Percentiles rank a stretch among this genome's conserved stretches.
These are phyloP conservation scores for Lycocerus yunnanus DNA, from an alignment of 2,888 invertebrate genomes.

Conservation along the genomic window DNA sequence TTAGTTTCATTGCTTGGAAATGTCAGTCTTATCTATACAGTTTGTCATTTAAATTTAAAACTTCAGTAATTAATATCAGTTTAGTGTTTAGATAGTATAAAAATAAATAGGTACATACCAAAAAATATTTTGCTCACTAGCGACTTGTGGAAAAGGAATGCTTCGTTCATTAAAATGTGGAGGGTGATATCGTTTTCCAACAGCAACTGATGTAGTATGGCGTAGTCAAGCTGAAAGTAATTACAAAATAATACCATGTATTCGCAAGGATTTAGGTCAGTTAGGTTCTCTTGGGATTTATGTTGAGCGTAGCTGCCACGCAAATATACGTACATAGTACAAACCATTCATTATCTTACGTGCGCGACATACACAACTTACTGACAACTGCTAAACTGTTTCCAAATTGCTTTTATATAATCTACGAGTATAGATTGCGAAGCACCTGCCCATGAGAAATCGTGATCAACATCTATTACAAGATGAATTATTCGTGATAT, in stretches of 20 bases:
- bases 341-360: conserved; percentile 40
- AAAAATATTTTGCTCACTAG: conserved; percentile 75
- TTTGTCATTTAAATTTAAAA: conserved; percentile 38
- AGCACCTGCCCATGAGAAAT: conserved; percentile 34
- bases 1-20: too few species aligned
- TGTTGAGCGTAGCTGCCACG: conserved; percentile 34
- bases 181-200: conserved; percentile 80
- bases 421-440: conserved; percentile 37
- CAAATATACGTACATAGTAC: conserved; percentile 35
- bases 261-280: conserved; percentile 31
- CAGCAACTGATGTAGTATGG: conserved; percentile 79
- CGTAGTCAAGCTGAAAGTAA: conserved; percentile 73
- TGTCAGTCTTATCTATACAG: too few species aligned
- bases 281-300: conserved; percentile 36
- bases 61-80: conserved; percentile 40
- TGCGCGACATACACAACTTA: conserved; percentile 40
- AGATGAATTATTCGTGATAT: conserved; percentile 27
- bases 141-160: conserved; percentile 76
- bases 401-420: conserved; percentile 40
- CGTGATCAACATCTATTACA: conserved; percentile 35
- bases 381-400: conserved; percentile 43
- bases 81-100: conserved; percentile 17
- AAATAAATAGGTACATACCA: conserved; percentile 59
- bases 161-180: conserved; percentile 82
- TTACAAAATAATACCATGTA: conserved; percentile 35